phyloP scores from a whole-genome alignment of 2,113 vertebrate species.

The Tursiops truncatus region DNA sequence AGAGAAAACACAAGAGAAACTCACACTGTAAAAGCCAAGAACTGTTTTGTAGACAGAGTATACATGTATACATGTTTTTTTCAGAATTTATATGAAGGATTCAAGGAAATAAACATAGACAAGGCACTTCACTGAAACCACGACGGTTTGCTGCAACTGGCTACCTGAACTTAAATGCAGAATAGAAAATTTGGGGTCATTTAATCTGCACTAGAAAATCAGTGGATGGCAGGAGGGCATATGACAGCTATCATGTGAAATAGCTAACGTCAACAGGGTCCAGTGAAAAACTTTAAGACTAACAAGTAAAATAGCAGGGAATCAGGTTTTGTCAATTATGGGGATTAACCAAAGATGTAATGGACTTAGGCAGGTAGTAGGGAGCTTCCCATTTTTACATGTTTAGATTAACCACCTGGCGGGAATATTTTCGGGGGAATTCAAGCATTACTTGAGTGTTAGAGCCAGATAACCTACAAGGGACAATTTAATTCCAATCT shows the following conservation, averaged over 20 bases:
- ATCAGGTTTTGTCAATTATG: neutral
- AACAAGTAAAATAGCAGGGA: neutral
- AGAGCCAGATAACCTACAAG: neutral
- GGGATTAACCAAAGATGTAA: neutral
- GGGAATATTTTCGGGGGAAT: neutral
- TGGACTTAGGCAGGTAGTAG: neutral
- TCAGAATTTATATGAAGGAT: neutral
- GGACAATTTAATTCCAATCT: constrained; percentile 4
- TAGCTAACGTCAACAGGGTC: neutral
- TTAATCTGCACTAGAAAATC: neutral
- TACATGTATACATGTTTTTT: neutral
- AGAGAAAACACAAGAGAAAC: neutral
- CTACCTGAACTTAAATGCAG: neutral
- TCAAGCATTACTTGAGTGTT: neutral
- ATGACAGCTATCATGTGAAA: neutral
- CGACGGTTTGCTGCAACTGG: neutral
- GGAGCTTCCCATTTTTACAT: neutral
- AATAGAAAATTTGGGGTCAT: neutral
- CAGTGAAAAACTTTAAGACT: neutral
- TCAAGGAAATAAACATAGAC: neutral
- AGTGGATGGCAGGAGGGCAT: neutral
- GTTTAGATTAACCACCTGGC: neutral
- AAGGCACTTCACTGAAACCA: neutral
- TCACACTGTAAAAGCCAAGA: neutral
- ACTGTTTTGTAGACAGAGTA: neutral